phyloP scores from a whole-genome alignment of 2,888 invertebrate genomes.

The Bellardia pandia region DNA sequence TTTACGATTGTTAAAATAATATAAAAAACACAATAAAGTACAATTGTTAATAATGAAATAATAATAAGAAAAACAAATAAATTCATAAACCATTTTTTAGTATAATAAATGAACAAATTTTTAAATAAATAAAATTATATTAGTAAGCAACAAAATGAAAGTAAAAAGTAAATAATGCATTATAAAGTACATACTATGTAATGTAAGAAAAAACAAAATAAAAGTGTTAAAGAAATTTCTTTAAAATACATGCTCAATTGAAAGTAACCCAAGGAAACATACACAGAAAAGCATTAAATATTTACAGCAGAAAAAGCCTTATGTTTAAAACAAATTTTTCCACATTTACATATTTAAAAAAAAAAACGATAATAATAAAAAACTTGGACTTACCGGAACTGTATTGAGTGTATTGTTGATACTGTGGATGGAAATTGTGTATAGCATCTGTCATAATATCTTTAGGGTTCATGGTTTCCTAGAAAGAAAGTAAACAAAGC shows the following conservation, averaged over 20 bases:
- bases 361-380: slow-evolving; percentile 6
- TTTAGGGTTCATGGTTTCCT: slow-evolving; percentile 99
- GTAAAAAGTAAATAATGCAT: slow-evolving; percentile 42
- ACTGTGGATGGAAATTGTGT: slow-evolving; percentile 99
- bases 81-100: background rate
- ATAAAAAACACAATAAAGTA: background rate
- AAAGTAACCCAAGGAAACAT: background rate
- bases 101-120: background rate
- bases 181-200: background rate
- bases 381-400: slow-evolving; percentile 90
- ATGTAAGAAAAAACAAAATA: background rate
- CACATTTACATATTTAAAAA: background rate
- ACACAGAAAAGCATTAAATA: slow-evolving; percentile 10
- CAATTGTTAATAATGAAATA: background rate
- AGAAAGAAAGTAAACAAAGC: slow-evolving; percentile 74
- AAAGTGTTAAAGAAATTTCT: background rate
- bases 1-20: too few relatives aligned
- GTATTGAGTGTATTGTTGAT: slow-evolving; percentile 99
- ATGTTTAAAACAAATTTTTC: background rate
- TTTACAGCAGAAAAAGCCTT: slow-evolving; percentile 29
- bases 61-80: background rate
- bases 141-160: slow-evolving; percentile 7
- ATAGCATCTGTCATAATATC: slow-evolving; percentile 99
- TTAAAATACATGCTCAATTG: background rate
- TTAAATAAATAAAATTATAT: background rate